Percentiles rank a stretch among this genome's conserved stretches.
Conservation (phyloP, 2,888 invertebrate species). For the Coleophora deauratella region DNA sequence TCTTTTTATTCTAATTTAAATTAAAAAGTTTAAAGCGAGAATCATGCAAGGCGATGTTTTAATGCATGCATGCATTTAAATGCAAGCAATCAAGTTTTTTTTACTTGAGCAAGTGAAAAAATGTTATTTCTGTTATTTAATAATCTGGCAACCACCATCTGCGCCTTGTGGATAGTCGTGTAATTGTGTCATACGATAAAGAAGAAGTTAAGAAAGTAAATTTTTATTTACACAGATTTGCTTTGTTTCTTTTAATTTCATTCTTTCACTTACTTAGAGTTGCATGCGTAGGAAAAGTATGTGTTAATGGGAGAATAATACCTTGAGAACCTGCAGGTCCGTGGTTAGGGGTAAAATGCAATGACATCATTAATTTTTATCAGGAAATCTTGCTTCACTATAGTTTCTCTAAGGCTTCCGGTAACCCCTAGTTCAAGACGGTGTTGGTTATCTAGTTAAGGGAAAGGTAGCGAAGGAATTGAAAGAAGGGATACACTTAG, state of each 20-base stretch:
- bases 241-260: too few species aligned
- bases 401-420: slow-evolving; percentile 47
- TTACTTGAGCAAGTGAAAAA: slow-evolving; percentile 30
- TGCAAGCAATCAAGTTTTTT: slow-evolving; percentile 33
- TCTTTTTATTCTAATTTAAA: too few species aligned
- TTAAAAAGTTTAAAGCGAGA: slow-evolving; percentile 33
- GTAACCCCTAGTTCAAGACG: slow-evolving; percentile 55
- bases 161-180: too few species aligned
- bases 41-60: slow-evolving; percentile 41
- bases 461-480: slow-evolving; percentile 41
- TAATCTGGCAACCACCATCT: too few species aligned
- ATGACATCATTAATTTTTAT: slow-evolving; percentile 66
- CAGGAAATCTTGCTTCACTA: slow-evolving; percentile 50
- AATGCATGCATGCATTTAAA: slow-evolving; percentile 25
- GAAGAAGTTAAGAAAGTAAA: too few species aligned
- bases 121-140: slow-evolving; percentile 2
- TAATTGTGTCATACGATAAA: too few species aligned
- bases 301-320: slow-evolving; percentile 70
- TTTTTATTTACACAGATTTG: too few species aligned
- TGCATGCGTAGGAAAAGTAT: slow-evolving; percentile 65
- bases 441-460: slow-evolving; percentile 38
- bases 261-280: slow-evolving; percentile 33
- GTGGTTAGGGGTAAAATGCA: slow-evolving; percentile 69
- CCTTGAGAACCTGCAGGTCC: slow-evolving; percentile 77
- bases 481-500: slow-evolving; percentile 52